Conservation (phyloP, 2,888 invertebrate genomes). For the Aleiodes leptofemur region DNA sequence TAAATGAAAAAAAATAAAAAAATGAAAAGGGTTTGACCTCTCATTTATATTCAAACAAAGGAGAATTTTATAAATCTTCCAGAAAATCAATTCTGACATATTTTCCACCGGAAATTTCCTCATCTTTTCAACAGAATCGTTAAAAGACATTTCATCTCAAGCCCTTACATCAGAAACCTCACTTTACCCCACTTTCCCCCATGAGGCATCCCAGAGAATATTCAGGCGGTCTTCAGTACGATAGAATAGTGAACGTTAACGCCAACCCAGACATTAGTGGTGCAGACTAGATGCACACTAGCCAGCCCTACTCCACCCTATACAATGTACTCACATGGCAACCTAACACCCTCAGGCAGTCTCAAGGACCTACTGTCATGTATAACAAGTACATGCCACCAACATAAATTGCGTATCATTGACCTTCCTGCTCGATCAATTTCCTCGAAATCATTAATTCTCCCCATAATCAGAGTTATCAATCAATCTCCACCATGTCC, state of each 20-base stretch:
- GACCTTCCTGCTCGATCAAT: too few species aligned
- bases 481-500: background rate
- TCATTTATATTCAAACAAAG: too few species aligned
- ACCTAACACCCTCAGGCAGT: conserved; percentile 36
- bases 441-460: background rate
- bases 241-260: conserved; percentile 60
- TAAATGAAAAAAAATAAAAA: too few species aligned
- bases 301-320: background rate
- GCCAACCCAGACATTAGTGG: conserved; percentile 44
- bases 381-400: conserved; percentile 30
- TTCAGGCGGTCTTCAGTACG: conserved; percentile 59
- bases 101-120: too few species aligned
- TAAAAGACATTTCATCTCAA: too few species aligned
- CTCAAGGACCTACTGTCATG: conserved; percentile 37
- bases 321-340: conserved; percentile 35
- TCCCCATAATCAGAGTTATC: background rate
- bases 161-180: too few species aligned
- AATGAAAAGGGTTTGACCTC: too few species aligned
- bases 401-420: conserved; percentile 21
- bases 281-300: conserved; percentile 32
- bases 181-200: too few species aligned
- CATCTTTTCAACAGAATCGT: too few species aligned
- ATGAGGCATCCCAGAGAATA: conserved; percentile 51
- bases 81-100: too few species aligned
- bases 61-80: too few species aligned